Base-by-base conservation (phyloP, 2,113 vertebrate genomes). In the Coptodon rendalli region DNA sequence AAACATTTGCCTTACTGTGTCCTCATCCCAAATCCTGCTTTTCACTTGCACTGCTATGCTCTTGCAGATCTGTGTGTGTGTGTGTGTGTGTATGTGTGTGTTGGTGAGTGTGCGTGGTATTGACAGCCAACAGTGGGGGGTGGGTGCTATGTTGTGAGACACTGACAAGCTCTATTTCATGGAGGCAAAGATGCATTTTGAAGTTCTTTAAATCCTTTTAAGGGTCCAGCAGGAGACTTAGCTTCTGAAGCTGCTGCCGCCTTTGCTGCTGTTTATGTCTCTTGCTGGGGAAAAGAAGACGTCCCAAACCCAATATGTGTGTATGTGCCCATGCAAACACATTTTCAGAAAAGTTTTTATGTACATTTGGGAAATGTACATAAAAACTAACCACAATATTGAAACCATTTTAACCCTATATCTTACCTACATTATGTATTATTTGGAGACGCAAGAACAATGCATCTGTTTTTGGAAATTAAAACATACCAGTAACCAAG, bases 101-200 rank as follows among this genome's bases (percentile, higher is more conserved):
- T 5, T 29, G 4, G 63, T 14, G 81, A 10, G 61, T 85, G 87
- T n/a, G 81, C 22, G 11, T 88, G 86, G 82, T 94, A 92, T 91
- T 89, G 93, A 89, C 91, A 89, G 91, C 88, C 71, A 92, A 89
- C 90, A 91, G 92, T 48, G 16, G 92, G 92, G 92, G 71, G 84
- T 90, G 84, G 54, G 90, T 81, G 91, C 80, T 81, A 71, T 89
- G 86, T 93, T 92, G 90, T 87, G 90, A 91, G 91, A 93, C 87
- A 87, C 92, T 95, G 95, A 95, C 94, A 95, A 91, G 89, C 91
- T 91, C 89, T 80, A 94, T 96, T 94, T 95, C 93, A 94, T 89
- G 94, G 90, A 89, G 85, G 85, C 93, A 89, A 93, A 93, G 93
- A 94, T 92, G 92, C 91, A 95, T 95, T 95, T 94, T 94, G 89